These are phyloP conservation scores for Tarsius wallacei DNA, from an alignment of 2,797 vertebrate genomes.

Conservation along the genomic window DNA sequence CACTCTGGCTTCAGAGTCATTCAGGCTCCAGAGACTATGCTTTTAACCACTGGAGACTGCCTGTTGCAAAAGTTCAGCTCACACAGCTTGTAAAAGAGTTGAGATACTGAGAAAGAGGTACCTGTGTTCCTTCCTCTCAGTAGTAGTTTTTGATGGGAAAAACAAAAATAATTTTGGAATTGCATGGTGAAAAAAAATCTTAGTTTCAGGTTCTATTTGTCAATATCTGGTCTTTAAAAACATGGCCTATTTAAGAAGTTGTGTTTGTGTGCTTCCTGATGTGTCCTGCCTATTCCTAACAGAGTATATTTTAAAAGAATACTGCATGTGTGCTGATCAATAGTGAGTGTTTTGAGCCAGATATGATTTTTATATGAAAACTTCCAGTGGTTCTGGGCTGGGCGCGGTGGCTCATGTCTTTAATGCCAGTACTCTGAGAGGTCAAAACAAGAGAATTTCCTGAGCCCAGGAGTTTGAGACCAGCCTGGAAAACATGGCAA, in stretches of 20 bases:
- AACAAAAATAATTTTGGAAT: background rate
- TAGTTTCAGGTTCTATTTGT: constrained; percentile 9
- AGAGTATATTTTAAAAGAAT: constrained; percentile 24
- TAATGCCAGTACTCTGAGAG: too few relatives aligned
- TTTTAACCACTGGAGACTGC: background rate
- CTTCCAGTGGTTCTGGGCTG: background rate
- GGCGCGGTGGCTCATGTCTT: too few relatives aligned
- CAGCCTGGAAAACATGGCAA: too few relatives aligned
- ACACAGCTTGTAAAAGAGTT: background rate
- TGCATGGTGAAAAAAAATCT: background rate
- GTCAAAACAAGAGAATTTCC: too few relatives aligned
- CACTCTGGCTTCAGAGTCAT: background rate
- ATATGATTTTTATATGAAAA: constrained; percentile 44
- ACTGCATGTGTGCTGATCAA: background rate
- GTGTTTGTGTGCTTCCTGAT: background rate
- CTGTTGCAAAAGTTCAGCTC: constrained; percentile 34
- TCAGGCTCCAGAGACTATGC: background rate
- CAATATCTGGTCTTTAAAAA: background rate
- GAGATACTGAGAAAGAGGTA: background rate
- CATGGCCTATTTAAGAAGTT: background rate
- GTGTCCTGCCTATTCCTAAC: background rate
- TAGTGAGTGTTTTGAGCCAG: constrained; percentile 22
- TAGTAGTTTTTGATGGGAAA: background rate
- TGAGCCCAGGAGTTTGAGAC: too few relatives aligned
- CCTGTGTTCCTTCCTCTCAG: background rate